Base-by-base conservation (phyloP, 2,113 vertebrate species). In the Antennarius striatus region DNA sequence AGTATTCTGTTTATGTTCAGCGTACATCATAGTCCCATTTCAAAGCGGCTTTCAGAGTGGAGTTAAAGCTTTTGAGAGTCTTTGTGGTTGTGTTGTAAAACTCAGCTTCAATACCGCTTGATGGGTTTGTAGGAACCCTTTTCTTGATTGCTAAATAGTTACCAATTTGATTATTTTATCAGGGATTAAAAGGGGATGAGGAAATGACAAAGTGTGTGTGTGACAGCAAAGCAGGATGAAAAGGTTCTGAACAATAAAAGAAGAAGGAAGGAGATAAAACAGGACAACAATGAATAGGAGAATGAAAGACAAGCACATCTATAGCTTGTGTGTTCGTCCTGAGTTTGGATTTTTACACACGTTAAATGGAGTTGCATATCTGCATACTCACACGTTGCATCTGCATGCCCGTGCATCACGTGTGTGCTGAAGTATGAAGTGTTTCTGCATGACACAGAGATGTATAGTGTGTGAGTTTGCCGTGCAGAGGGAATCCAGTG, bases 1-100 rank as follows among this genome's bases (percentile, higher is more conserved):
- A 42, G 69, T 66, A 68, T 66, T 82, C 60, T 89, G 84, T 89
- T 89, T 88, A 88, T 80, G 52, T 86, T 88, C 81, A 77, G 79
- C 15, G 63, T 40, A 83, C 83, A 82, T 89, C 83, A 89, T 74
- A 85, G 76, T 43, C 68, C 52, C 39, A 71, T 79, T 80, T 82
- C 67, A 81, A 80, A 80, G 71, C 75, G 73, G 62, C 62, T 66
- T 2, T 39, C 58, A 76, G 63, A 52, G 51, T 4, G 5, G 58
- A 48, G 70, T 75, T 71, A 68, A 81, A 75, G 67, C 76, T 68
- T 81, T 67, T 61, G 51, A 78, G 66, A 73, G 71, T 56, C 60
- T 76, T 60, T 66, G 58, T 42, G 10, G 50, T 2, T 3, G 36
- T 65, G 73, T 76, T 79, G 61, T 76, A 80, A 79, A 86, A 81